These are phyloP conservation scores for Proteles cristata DNA, from an alignment of 2,113 vertebrate species.

Conservation along the genomic window DNA sequence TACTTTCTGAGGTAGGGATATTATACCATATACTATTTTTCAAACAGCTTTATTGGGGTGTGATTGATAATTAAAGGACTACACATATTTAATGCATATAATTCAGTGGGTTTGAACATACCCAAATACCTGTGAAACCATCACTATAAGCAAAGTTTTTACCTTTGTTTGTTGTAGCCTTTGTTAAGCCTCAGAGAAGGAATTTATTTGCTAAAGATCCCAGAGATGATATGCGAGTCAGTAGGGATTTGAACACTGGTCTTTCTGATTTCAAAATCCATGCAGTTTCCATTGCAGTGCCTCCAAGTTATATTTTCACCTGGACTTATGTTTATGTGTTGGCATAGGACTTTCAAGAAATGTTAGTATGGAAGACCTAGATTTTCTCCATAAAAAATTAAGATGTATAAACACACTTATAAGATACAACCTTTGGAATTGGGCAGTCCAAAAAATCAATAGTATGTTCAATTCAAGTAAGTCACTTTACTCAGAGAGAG, in stretches of 20 bases:
- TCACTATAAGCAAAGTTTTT: neutral
- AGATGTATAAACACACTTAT: neutral
- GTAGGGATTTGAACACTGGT: neutral
- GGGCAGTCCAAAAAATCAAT: neutral
- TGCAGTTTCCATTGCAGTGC: neutral
- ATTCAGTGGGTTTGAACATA: neutral
- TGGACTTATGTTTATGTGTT: neutral
- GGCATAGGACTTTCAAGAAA: neutral
- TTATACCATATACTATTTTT: neutral
- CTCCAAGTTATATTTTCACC: neutral
- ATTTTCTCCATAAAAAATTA: neutral
- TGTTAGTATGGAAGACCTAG: neutral
- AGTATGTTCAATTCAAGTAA: neutral
- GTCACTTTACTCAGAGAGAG: neutral
- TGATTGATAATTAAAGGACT: neutral
- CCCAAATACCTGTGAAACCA: neutral
- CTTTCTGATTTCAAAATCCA: slow-evolving; percentile 16
- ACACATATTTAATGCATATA: neutral
- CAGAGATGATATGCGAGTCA: neutral
- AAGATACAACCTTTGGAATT: neutral
- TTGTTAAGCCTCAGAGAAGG: neutral
- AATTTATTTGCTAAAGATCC: neutral
- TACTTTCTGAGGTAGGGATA: neutral
- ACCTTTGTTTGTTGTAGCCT: too few species aligned
- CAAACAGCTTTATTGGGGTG: neutral